Evolutionary conservation across 2,888 invertebrate species (phyloP).

Genomic region (Sepioteuthis lessoniana): DNA sequence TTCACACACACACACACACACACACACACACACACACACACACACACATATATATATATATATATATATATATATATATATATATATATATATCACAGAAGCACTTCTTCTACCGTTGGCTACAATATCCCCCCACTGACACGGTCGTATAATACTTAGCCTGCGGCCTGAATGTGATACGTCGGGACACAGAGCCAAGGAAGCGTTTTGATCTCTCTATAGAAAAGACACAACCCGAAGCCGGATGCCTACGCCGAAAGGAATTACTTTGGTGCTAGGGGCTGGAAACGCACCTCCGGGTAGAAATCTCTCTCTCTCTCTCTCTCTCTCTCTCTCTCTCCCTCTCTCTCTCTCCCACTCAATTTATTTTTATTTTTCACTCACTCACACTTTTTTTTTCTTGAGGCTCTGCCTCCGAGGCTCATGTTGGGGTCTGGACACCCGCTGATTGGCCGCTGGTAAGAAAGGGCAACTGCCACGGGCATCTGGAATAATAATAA

Average conservation of each 20-base stretch:
- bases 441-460: background rate
- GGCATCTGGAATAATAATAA: slow-evolving; percentile 25
- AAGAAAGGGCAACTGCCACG: background rate
- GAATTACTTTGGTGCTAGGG: slow-evolving; percentile 23
- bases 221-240: background rate
- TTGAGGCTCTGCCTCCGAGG: background rate
- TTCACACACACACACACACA: background rate
- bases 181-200: background rate
- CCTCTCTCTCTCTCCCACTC: no score
- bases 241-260: slow-evolving; percentile 33
- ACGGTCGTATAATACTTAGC: background rate
- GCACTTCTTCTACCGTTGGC: background rate
- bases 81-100: background rate
- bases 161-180: background rate
- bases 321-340: background rate
- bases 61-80: slow-evolving; percentile 43
- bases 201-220: slow-evolving; percentile 1
- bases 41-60: slow-evolving; percentile 41
- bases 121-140: background rate
- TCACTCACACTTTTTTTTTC: background rate
- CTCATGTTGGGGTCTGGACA: background rate
- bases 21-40: background rate
- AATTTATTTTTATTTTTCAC: background rate
- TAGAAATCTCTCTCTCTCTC: background rate
- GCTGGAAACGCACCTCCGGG: slow-evolving; percentile 7